Conservation (phyloP, 2,113 vertebrate species). For the Phoxinus phoxinus region DNA sequence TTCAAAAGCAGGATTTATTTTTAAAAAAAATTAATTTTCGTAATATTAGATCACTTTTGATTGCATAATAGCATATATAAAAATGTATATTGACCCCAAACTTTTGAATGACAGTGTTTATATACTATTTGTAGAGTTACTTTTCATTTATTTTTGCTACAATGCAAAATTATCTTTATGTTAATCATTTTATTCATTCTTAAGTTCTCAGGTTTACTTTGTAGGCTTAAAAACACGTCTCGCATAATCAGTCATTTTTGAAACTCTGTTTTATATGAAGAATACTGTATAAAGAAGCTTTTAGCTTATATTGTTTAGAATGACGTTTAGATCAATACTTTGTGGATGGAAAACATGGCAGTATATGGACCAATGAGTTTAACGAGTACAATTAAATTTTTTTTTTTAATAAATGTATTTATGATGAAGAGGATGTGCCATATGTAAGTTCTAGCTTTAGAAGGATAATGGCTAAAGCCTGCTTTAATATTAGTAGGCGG, state of each 20-base stretch:
- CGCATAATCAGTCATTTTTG: not conserved
- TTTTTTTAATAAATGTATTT: not conserved
- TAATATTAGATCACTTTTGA: no score
- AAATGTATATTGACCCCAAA: no score
- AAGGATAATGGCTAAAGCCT: not conserved
- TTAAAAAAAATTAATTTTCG: no score
- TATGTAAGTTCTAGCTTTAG: not conserved
- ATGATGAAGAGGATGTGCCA: not conserved
- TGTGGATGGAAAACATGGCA: not conserved
- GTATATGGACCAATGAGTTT: not conserved
- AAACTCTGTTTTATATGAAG: no score
- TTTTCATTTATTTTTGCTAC: no score
- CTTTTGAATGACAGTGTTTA: no score
- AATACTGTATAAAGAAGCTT: not conserved
- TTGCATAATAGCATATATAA: no score
- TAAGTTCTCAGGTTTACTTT: not conserved
- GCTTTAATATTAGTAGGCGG: not conserved
- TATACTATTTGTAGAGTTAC: no score
- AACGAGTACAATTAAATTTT: not conserved
- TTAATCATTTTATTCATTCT: no score
- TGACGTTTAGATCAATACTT: no score
- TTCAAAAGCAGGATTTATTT: no score
- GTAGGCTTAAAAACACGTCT: not conserved
- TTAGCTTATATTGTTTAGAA: not conserved
- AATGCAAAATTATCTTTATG: no score